Conservation (phyloP, 1,140 invertebrate species). For the Meloidogyne floridensis region DNA sequence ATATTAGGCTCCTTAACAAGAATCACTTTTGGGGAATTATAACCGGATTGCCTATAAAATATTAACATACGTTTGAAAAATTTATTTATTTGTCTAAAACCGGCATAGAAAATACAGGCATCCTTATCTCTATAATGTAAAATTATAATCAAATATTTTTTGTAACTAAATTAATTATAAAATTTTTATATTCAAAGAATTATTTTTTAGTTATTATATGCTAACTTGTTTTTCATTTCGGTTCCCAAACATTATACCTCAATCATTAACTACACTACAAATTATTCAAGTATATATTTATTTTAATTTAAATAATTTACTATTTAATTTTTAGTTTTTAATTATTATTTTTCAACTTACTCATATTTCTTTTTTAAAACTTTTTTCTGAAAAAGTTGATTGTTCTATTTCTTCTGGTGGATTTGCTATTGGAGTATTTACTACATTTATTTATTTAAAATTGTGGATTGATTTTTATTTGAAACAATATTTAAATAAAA, state of each 20-base stretch:
- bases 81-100: no score
- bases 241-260: conserved; percentile 68
- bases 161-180: no score
- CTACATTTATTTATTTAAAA: conserved; percentile 13
- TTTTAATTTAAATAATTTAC: not conserved
- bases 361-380: not conserved
- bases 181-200: not conserved
- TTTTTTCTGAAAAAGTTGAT: not conserved
- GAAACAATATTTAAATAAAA: not conserved
- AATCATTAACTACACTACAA: conserved; percentile 70
- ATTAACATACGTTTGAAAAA: no score
- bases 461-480: conserved; percentile 10
- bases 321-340: conserved; percentile 8
- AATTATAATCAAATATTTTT: no score
- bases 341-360: conserved; percentile 18
- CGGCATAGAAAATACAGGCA: no score
- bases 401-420: not conserved
- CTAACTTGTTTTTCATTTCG: conserved; percentile 67
- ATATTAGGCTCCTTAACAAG: no score
- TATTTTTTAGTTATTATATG: conserved; percentile 68
- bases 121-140: no score
- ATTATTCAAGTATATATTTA: conserved; percentile 65
- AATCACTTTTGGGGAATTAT: no score
- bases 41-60: no score
- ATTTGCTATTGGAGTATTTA: conserved; percentile 10